Evolutionary conservation across 1,140 invertebrate genomes (phyloP), one percentile per base, ranked within the genome.

Genomic region (Atta colombica): DNA sequence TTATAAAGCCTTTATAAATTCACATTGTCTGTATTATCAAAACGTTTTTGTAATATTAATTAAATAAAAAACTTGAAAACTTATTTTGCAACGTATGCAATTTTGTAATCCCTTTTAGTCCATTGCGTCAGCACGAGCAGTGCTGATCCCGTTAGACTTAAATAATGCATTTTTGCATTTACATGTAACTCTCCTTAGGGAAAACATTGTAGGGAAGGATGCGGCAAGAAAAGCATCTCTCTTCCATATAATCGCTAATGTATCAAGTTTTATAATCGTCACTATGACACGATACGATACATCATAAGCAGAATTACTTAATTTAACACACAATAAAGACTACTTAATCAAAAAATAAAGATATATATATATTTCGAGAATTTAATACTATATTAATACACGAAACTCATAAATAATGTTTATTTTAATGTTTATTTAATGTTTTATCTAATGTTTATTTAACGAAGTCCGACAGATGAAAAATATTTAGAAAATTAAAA

Each of bases 101-200:
- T 74, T 61, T 75, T 51, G 35, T 75, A 75, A 84, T 75, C 80
- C 4, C 25, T 61, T 74, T 65, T 63, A 35, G 39, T 75, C 39
- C 28, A 75, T 82, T 74, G 71, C 55, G 39, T 51, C 69, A 25
- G 31, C 14, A 10, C 25, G 69, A 45, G 39, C 68, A 31, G 21
- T 25, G 39, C 28, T 60, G 58, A 39, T 82, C 80, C 69, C 45
- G 28, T 74, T 81, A 61, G 28, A 84, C 39, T 74, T 84, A 84
- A 84, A 84, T 74, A 74, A 74, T 74, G 80, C 53, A 84, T 49
- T 75, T 84, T 61, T 60, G 28, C 87, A 86, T 86, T 77, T 81
- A 81, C 51, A 88, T 88, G 66, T 58, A 78, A 68, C 55, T 71
- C 78, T 68, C 66, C 16, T 18, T 66, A 77, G 45, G 16, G 72